Evolutionary conservation across 2,113 vertebrate genomes (phyloP).

Genomic region (Rhinopithecus roxellana): DNA sequence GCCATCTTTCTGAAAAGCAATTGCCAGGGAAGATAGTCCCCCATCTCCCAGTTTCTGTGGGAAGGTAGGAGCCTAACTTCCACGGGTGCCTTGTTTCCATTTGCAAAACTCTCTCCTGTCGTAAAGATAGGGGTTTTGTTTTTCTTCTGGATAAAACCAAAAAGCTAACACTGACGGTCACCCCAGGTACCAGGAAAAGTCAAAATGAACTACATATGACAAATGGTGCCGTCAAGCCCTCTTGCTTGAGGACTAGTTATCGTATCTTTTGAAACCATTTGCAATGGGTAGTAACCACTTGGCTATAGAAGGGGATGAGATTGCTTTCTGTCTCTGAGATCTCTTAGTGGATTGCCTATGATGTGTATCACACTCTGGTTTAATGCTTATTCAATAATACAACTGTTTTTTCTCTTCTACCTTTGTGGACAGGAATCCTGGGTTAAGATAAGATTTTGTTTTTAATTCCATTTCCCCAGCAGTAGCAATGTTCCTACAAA

Average conservation of each 20-base stretch:
- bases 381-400: background rate
- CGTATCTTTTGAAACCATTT: background rate
- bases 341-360: background rate
- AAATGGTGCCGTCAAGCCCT: background rate
- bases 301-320: background rate
- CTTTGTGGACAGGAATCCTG: background rate
- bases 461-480: conserved; percentile 31
- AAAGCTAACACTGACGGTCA: background rate
- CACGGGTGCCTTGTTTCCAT: background rate
- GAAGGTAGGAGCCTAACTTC: background rate
- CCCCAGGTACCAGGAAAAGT: background rate
- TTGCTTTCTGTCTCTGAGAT: background rate
- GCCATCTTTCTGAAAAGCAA: background rate
- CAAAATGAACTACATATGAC: background rate
- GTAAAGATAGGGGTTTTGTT: background rate
- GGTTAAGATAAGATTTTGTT: background rate
- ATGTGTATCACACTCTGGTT: background rate
- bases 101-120: background rate
- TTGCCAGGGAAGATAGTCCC: background rate
- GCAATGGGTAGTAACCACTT: background rate
- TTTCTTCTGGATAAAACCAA: background rate
- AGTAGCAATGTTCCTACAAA: background rate
- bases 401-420: background rate
- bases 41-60: background rate
- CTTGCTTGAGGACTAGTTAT: background rate